Evolutionary conservation across 2,888 invertebrate species (phyloP), one percentile per base, ranked within the genome.

Genomic region (Eupithecia insigniata): DNA sequence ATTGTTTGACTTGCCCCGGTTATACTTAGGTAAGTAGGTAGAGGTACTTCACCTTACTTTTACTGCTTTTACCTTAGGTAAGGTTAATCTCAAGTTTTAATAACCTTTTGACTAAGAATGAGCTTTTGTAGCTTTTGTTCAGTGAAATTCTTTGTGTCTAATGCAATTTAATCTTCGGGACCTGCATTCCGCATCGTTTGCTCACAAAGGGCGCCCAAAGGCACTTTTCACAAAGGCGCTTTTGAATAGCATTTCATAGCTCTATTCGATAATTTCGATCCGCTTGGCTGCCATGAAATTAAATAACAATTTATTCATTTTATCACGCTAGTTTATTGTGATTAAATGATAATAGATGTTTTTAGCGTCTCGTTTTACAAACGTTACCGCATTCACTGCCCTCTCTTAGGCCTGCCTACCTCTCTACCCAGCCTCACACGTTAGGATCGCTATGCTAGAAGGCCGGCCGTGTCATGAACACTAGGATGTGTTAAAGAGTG

Each of bases 151-250:
- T 73, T 74, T 78, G 70, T 64, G 61, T n/a, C 61, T 34, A 62
- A 71, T 69, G 39, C 51, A 73, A 70, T 73, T 73, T 75, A 70
- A 75, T 76, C 75, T 75, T 62, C 69, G 55, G 18, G 66, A 62
- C 67, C 64, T 61, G 76, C 76, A 78, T 78, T 71, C 76, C 67
- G 28, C 58, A 51, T 51, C 67, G 71, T 72, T 43, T 28, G 43
- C 55, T 12, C 55, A 67, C 61, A 72, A 72, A 72, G 58, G 28
- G 46, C 32, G 26, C 43, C 43, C 39, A 61, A 16, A 28, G n/a
- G n/a, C n/a, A n/a, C n/a, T 14, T 39, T 34, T 26, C 58, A 67
- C 65, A 67, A 61, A 51, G 26, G 67, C 26, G 66, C 67, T 61
- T 70, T 60, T 73, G 61, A 72, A 74, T 66, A 65, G 64, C 4